Base-by-base conservation (phyloP, 2,888 invertebrate species). In the Tetranychus piercei region DNA sequence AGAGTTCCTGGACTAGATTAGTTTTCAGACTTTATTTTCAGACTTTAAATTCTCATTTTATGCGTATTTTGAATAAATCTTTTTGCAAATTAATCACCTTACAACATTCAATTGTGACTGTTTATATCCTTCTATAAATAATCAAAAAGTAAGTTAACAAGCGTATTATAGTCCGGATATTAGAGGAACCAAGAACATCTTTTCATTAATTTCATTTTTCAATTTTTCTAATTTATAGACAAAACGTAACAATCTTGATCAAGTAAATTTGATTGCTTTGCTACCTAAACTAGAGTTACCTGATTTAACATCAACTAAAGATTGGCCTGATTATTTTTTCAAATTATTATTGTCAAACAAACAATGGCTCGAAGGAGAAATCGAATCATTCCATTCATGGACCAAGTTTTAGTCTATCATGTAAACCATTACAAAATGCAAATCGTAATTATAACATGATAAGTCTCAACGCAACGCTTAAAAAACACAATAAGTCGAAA, bases 371-470 rank as follows among this genome's bases (percentile, higher is more conserved):
- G 86, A 55, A 86, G 87, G 74, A 83, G 83, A 9, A 86, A 84
- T 73, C 85, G 85, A 79, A 83, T 91, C 9, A 89, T 91, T 81
- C 88, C 89, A 15, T 86, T 87, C 81, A 80, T 90, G 77, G 91
- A 91, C 90, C 89, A 83, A 86, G 77, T 74, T 11, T 69, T 2
- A 74, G 73, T 45, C 9, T 15, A 44, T 23, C 7, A 43, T 20
- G 18, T 23, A 7, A 6, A 5, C 45, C 6, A 8, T 44, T 18
- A 69, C 1, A 55, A n/a, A n/a, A n/a, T n/a, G n/a, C 55, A 15
- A 55, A 55, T 55, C 55, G 55, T 0, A 15, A 55, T 55, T 15
- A 55, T 55, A 0, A 7, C 55, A 9, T 1, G 6, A 55, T 4
- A 55, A 55, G 9, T 45, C 9, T 8, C 45, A 9, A 45, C 9